Base-by-base conservation (phyloP, 2,888 invertebrate species). In the Charanyca ferruginea region DNA sequence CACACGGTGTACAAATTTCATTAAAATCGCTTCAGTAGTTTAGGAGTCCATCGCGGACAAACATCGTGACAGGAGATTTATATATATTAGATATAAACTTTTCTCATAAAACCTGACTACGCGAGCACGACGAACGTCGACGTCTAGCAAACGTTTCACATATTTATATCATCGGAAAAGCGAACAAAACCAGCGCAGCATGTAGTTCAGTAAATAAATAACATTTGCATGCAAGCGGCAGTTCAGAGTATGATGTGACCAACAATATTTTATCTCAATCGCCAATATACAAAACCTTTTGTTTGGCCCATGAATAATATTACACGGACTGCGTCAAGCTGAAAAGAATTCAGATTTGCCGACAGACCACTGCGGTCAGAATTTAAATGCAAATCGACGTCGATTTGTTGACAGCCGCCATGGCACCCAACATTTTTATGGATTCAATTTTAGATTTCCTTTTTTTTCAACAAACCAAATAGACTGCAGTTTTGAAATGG, bases 211-310 rank as follows among this genome's bases (percentile, higher is more conserved):
- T 72, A 64, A 66, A 80, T 73, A 73, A 70, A 76, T 61, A 71
- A 55, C 23, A 67, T 76, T 63, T 66, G 60, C 51, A 77, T 71
- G 58, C 73, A 66, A 63, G 67, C 60, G 54, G 52, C 38, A 18
- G 57, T 22, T 57, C 47, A 42, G 32, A 45, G 66, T 52, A 49
- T 61, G 61, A 71, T 65, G 67, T 76, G 70, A 68, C 66, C 22
- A 53, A 32, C 74, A 52, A 78, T 80, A 73, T 74, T 71, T 83
- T 73, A 80, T 80, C 74, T 68, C 64, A 47, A 79, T 73, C 67
- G 62, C 57, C 63, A 77, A 67, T 74, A 65, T 60, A 58, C 52
- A 49, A 75, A 61, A 73, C 67, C 66, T 67, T 67, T 83, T 79
- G 69, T 79, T 77, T 79, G 63, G 32, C 1, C 52, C 68, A 83